phyloP scores from a whole-genome alignment of 1,140 invertebrate species.

The Euura saliciscinereae region DNA sequence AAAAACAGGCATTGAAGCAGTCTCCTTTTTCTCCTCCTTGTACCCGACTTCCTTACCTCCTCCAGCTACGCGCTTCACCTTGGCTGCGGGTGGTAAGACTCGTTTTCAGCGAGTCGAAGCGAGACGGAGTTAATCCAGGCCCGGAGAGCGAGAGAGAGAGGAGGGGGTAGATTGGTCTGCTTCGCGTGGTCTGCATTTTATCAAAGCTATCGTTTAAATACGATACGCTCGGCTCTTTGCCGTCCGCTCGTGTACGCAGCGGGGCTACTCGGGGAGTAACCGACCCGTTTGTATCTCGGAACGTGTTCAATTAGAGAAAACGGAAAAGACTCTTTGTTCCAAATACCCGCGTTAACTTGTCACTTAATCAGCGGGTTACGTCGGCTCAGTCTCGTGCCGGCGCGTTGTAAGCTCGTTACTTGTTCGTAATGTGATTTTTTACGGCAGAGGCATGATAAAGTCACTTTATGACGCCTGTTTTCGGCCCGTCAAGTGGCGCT shows the following conservation, averaged over 20 bases:
- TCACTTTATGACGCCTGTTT: too few relatives aligned
- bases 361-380: too few relatives aligned
- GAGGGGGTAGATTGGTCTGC: background rate
- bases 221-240: conserved; percentile 2
- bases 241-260: conserved; percentile 9
- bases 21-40: background rate
- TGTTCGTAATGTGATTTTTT: too few relatives aligned
- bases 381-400: too few relatives aligned
- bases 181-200: conserved; percentile 39
- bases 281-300: conserved; percentile 6
- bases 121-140: background rate
- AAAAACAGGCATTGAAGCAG: background rate
- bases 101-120: conserved; percentile 11
- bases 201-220: conserved; percentile 38
- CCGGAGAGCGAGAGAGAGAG: conserved; percentile 19
- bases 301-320: conserved; percentile 1
- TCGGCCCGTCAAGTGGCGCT: too few relatives aligned
- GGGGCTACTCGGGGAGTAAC: background rate
- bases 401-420: too few relatives aligned
- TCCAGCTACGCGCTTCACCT: background rate
- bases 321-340: background rate
- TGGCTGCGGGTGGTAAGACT: background rate
- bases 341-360: too few relatives aligned
- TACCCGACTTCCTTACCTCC: background rate
- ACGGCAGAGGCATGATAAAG: too few relatives aligned